phyloP scores from a whole-genome alignment of 2,113 vertebrate species.

The Mormoops blainvillei region DNA sequence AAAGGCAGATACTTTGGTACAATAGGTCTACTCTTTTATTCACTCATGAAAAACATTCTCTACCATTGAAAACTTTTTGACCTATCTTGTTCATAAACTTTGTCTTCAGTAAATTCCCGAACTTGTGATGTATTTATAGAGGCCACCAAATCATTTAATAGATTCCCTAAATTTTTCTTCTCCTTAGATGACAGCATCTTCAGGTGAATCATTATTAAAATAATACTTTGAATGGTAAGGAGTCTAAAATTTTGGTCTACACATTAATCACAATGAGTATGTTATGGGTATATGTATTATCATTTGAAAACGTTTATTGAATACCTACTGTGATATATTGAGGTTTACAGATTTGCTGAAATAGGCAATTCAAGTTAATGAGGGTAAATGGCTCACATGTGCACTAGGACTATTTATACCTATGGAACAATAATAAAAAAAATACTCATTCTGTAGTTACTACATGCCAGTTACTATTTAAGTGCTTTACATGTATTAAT shows the following conservation, averaged over 20 bases:
- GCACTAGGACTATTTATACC: background rate
- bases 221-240: background rate
- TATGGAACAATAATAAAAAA: background rate
- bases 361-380: background rate
- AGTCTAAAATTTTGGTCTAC: background rate
- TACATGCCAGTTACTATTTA: background rate
- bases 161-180: background rate
- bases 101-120: background rate
- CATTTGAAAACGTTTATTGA: background rate
- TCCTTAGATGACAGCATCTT: background rate
- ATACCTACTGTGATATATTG: background rate
- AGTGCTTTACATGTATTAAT: background rate
- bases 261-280: background rate
- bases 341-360: background rate
- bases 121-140: background rate
- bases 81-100: background rate
- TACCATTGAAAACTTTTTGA: background rate
- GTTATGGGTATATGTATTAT: background rate
- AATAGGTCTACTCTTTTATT: background rate
- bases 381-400: background rate
- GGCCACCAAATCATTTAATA: background rate
- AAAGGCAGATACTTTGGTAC: background rate
- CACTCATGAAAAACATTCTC: background rate
- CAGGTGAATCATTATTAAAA: background rate
- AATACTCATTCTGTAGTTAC: background rate